Base-by-base conservation (phyloP, 2,888 invertebrate genomes). In the Girardia tigrina region DNA sequence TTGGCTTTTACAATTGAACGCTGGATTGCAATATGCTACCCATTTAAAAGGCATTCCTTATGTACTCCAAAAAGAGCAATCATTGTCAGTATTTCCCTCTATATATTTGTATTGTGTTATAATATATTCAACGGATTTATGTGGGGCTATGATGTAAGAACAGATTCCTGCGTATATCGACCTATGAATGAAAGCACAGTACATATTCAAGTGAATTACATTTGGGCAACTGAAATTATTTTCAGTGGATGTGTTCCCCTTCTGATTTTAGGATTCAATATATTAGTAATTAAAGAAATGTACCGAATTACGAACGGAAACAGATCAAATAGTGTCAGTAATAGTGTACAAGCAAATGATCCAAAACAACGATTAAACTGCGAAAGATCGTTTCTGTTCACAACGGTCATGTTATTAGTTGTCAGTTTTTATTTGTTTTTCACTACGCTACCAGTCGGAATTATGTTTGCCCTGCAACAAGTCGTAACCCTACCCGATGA, bases 351-450 rank as follows among this genome's bases (percentile, higher is more conserved):
- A 29, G 12, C 1, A n/a, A 77, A 78, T 23, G 77, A 76, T 14
- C 70, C 76, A 14, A 76, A 77, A 0, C 29, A 78, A 8, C 71
- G 77, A 0, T 77, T 79, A 26, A 79, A 80, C 74, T 79, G 79
- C 71, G 56, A 56, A n/a, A 79, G 80, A n/a, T 83, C 83, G 2
- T 56, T 56, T n/a, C 56, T 4, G n/a, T 56, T 56, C 56, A 82
- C 82, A 0, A 84, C 84, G 0, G 79, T 82, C 23, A 83, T 83
- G 28, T 78, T 84, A 0, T 78, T 84, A 23, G 80, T 81, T 0
- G 83, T 84, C 2, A 83, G 83, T 1, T 84, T 84, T 78, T 84
- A 82, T 78, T 80, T 83, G n/a, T 83, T 84, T 36, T 80, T 82
- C 76, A 84, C 83, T 8, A 80, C 82, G 72, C 78, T 84, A 6